These are phyloP conservation scores for Crioceris asparagi DNA, from an alignment of 2,888 invertebrate species.

Conservation along the genomic window DNA sequence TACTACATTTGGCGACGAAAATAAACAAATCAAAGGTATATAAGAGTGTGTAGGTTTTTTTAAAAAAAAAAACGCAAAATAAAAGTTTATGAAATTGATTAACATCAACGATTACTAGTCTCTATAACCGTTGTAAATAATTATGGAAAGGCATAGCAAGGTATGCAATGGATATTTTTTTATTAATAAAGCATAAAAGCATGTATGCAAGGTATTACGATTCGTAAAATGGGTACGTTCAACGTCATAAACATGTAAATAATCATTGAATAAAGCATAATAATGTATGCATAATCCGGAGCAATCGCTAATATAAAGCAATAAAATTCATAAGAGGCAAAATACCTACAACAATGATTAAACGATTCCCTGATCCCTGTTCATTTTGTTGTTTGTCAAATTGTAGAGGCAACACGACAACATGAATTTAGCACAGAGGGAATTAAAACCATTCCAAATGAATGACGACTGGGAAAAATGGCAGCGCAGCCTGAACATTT, in stretches of 20 bases:
- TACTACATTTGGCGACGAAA: neutral
- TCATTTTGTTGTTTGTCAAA: neutral
- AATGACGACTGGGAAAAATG: neutral
- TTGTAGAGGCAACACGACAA: neutral
- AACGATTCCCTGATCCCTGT: too few relatives aligned
- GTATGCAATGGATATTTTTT: neutral
- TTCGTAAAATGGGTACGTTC: neutral
- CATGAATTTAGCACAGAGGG: neutral
- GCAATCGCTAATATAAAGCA: neutral
- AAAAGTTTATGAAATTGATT: neutral
- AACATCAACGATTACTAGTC: neutral
- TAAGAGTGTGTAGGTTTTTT: neutral
- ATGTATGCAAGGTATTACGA: neutral
- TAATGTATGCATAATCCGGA: neutral
- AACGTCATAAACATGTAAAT: neutral
- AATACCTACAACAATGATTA: neutral
- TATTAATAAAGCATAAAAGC: neutral
- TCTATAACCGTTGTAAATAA: neutral
- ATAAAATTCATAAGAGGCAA: neutral
- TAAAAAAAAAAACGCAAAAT: neutral
- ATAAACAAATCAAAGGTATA: neutral
- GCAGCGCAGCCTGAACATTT: neutral
- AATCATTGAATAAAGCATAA: neutral
- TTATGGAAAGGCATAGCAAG: neutral
- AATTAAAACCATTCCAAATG: neutral